Evolutionary conservation across 2,113 vertebrate genomes (phyloP).

Genomic region (Hassar affinis): DNA sequence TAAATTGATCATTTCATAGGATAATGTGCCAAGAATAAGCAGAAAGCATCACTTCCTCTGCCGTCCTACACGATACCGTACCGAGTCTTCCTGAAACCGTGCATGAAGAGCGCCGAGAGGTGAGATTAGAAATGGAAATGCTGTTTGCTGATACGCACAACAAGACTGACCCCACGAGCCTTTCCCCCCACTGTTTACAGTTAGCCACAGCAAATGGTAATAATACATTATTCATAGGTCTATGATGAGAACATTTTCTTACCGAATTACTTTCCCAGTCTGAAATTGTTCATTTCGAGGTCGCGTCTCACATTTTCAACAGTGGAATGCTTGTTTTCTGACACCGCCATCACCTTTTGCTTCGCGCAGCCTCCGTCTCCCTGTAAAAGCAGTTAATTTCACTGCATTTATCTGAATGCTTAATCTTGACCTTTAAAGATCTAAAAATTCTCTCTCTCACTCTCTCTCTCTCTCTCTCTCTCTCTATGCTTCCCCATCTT

Average conservation of each 20-base stretch:
- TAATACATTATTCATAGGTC: conserved; percentile 38
- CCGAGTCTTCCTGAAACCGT: background rate
- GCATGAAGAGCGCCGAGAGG: background rate
- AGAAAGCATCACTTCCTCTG: background rate
- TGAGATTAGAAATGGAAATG: conserved; percentile 39
- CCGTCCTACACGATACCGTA: background rate
- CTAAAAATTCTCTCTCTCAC: conserved; percentile 38
- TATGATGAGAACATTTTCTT: conserved; percentile 42
- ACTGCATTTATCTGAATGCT: conserved; percentile 66
- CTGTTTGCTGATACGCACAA: background rate
- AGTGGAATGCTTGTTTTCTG: conserved; percentile 51
- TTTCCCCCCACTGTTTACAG: conserved; percentile 17
- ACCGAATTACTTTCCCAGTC: conserved; percentile 34
- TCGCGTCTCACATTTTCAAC: conserved; percentile 52
- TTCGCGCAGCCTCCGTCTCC: conserved; percentile 44
- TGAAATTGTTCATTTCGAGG: conserved; percentile 39
- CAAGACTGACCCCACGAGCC: conserved; percentile 11
- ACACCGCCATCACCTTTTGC: conserved; percentile 52
- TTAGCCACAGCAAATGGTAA: conserved; percentile 28
- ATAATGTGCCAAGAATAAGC: background rate
- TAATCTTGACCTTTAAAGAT: conserved; percentile 66
- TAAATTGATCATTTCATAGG: background rate
- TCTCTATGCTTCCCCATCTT: conserved; percentile 33
- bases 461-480: conserved; percentile 52
- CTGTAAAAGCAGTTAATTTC: conserved; percentile 65